Evolutionary conservation across 2,888 invertebrate genomes (phyloP).

Genomic region (Andrena marginata): DNA sequence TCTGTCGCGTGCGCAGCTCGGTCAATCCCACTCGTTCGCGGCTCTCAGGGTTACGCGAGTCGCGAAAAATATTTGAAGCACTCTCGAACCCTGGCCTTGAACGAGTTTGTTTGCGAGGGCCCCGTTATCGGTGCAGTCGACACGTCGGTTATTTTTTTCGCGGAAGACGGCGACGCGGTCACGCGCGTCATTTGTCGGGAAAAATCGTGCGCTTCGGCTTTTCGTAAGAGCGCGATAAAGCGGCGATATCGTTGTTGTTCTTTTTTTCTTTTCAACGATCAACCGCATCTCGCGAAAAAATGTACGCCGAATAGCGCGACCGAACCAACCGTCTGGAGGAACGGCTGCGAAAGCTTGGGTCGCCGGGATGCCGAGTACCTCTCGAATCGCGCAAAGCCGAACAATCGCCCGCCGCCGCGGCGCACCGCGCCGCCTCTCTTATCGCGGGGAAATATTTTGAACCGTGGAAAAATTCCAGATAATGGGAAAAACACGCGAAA

Average conservation of each 20-base stretch:
- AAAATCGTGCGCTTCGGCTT: constrained; percentile 41
- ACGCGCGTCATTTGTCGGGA: constrained; percentile 20
- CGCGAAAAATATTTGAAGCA: constrained; percentile 72
- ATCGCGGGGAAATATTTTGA: constrained; percentile 49
- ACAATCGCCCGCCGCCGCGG: neutral
- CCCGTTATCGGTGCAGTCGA: constrained; percentile 68
- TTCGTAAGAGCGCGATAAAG: constrained; percentile 52
- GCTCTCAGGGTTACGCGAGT: constrained; percentile 62
- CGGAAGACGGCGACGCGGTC: constrained; percentile 48
- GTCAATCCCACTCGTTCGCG: constrained; percentile 32
- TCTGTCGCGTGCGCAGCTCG: constrained; percentile 15
- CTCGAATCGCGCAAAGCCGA: no score
- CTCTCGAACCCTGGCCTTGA: constrained; percentile 70
- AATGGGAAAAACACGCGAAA: constrained; percentile 64
- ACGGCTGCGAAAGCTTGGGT: neutral
- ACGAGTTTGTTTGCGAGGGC: constrained; percentile 73
- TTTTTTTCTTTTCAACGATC: neutral
- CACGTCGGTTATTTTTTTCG: constrained; percentile 61
- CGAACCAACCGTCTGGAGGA: neutral
- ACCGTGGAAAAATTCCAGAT: constrained; percentile 51
- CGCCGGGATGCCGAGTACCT: no score
- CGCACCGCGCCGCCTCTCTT: constrained; percentile 8
- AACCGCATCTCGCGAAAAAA: constrained; percentile 6
- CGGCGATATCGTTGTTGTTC: constrained; percentile 21
- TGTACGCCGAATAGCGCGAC: neutral